Evolutionary conservation across 2,797 vertebrate genomes (phyloP).

Genomic region (Sebastes paucispinis): DNA sequence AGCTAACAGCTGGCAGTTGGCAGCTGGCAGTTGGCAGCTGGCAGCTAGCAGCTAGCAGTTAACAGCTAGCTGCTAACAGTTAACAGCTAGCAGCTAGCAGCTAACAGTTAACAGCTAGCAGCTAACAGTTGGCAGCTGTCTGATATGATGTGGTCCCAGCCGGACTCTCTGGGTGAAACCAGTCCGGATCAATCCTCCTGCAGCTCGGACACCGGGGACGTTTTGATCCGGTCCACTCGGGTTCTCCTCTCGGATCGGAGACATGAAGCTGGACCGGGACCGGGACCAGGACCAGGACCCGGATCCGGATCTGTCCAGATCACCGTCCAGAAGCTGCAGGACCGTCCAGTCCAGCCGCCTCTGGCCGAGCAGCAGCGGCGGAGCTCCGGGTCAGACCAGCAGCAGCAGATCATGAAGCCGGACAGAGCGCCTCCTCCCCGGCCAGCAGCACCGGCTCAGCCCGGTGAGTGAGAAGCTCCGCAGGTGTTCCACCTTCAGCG

Average conservation of each 20-base stretch:
- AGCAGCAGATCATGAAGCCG: background rate
- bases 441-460: background rate
- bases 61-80: no score
- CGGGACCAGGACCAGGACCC: background rate
- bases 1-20: no score
- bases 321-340: slow-evolving; percentile 27
- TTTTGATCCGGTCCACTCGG: slow-evolving; percentile 75
- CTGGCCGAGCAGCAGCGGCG: background rate
- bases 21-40: no score
- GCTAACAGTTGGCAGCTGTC: no score
- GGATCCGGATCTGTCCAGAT: slow-evolving; percentile 17
- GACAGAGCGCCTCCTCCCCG: background rate
- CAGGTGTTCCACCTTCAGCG: no score
- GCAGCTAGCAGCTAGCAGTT: no score
- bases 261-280: background rate
- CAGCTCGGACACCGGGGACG: slow-evolving; percentile 69
- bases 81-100: no score
- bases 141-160: no score
- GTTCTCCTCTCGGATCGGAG: background rate
- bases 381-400: background rate
- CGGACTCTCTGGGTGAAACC: no score
- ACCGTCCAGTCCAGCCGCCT: background rate
- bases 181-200: slow-evolving; percentile 48
- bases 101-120: no score
- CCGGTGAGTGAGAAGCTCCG: background rate